A percentile compares a stretch with the other conserved stretches of the same genome.
Evolutionary conservation across 2,888 invertebrate genomes (phyloP).

Genomic region (Himalopsyche anomala): DNA sequence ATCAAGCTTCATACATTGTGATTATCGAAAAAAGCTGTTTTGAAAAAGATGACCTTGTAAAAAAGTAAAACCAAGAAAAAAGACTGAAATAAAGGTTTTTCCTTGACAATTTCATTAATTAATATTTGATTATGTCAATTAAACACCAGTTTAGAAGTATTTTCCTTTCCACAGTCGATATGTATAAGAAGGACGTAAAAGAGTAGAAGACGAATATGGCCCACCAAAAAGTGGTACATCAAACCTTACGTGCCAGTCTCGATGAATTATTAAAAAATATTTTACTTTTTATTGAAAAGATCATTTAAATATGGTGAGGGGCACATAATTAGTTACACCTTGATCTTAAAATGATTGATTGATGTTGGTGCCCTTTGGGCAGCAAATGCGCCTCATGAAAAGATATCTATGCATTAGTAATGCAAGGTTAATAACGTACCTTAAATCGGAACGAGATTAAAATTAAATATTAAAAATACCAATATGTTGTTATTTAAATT

Average conservation of each 20-base stretch:
- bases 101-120: no score
- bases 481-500: no score
- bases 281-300: slow-evolving; percentile 18
- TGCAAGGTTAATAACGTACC: slow-evolving; percentile 34
- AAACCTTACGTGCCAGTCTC: background rate
- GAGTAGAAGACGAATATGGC: background rate
- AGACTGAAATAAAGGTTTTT: no score
- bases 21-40: no score
- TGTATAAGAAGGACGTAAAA: no score
- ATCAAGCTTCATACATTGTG: no score
- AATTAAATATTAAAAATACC: background rate
- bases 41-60: no score
- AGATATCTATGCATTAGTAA: slow-evolving; percentile 38
- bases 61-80: no score
- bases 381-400: slow-evolving; percentile 27
- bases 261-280: slow-evolving; percentile 16
- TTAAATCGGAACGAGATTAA: slow-evolving; percentile 32
- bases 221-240: background rate
- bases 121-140: no score
- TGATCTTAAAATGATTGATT: slow-evolving; percentile 42
- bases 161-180: no score
- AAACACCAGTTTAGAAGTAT: no score
- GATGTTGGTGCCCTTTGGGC: slow-evolving; percentile 4
- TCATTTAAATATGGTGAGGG: slow-evolving; percentile 37
- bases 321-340: slow-evolving; percentile 38